Base-by-base conservation (phyloP, 2,113 vertebrate species). In the Turdus rufiventris region DNA sequence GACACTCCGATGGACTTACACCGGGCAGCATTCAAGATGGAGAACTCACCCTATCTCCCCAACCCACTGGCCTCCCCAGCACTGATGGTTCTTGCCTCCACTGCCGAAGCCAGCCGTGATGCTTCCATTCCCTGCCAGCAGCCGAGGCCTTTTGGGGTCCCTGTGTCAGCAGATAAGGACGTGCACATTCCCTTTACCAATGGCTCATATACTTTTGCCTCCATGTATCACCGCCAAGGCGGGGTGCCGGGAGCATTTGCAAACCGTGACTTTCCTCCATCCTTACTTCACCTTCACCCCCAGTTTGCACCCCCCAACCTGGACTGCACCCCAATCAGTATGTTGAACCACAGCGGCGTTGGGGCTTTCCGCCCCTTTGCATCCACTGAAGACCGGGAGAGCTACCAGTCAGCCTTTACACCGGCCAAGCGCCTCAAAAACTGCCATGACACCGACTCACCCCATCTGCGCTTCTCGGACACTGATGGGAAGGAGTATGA, bases 11-110 rank as follows among this genome's bases (percentile, higher is more conserved):
- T 99, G 99, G 99, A 99, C 98, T 99, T 99, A 98, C 99, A 99
- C 98, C 98, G 99, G 98, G 99, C 99, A 95, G 99, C 99, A 81
- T 99, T 99, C 98, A 99, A 99, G 98, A 99, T 99, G 99, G 99
- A 99, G 98, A 99, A 98, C 98, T 99, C 99, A 91, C 99, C 99
- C 97, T 99, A 99, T 92, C 98, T 99, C 93, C 99, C 99, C 97
- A 99, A 99, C 95, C 99, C 99, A 1, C 96, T 99, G 98, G 99
- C 99, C 58, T 99, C 99, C 54, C 99, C 99, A 17, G 99, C 99
- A 16, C 97, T 99, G 90, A 99, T 99, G 99, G 99, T 99, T 85
- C 98, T 99, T n/a, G 99, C 99, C 13, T 99, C 99, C 67, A 99
- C 99, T 0, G 99, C 99, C 0, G 99, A 99, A 97, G 99, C 99